Base-by-base conservation (phyloP, 2,113 vertebrate genomes). In the western clawed frog (Xenopus tropicalis) region DNA sequence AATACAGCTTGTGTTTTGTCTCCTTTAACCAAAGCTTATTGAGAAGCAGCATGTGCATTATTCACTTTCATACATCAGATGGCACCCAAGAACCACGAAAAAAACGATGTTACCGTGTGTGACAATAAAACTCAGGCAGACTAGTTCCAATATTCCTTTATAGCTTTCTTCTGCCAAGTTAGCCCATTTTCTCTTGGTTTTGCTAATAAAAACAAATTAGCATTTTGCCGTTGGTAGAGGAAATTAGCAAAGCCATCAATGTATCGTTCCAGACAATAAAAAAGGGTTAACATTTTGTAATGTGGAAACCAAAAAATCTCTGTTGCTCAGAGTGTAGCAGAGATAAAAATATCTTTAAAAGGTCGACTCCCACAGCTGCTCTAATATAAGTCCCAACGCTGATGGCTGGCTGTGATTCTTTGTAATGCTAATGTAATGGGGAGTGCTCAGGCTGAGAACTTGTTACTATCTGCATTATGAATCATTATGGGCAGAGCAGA, bases 41-140 rank as follows among this genome's bases (percentile, higher is more conserved):
- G 16, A 48, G 46, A 2, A 1, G 2, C 16, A 48, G 21, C 12
- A 54, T 7, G 1, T 68, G 66, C 57, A 74, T 19, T 23, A 58
- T 44, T 25, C 7, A 44, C 7, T 20, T 17, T 13, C 16, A 48
- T 23, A 63, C 73, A 69, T 58, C 29, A 62, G 73, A 23, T 76
- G 73, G 73, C 44, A n/a, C 24, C 51, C 20, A 8, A 69, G 19
- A 69, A n/a, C 73, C 44, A 24, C 5, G 10, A 22, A 59, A 37
- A 37, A 37, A 37, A 37, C n/a, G n/a, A 59, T 22, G 11, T 20
- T 59, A 20, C 8, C 12, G 29, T 37, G 29, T n/a, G 52, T 54
- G 52, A 54, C 9, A 2, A 54, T 54, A 54, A 48, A 48, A 17
- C 52, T n/a, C 52, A 54, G 29, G 29, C 29, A 37, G 16, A n/a